Evolutionary conservation across 1,140 invertebrate species (phyloP).

Genomic region (Nilaparvata lugens): DNA sequence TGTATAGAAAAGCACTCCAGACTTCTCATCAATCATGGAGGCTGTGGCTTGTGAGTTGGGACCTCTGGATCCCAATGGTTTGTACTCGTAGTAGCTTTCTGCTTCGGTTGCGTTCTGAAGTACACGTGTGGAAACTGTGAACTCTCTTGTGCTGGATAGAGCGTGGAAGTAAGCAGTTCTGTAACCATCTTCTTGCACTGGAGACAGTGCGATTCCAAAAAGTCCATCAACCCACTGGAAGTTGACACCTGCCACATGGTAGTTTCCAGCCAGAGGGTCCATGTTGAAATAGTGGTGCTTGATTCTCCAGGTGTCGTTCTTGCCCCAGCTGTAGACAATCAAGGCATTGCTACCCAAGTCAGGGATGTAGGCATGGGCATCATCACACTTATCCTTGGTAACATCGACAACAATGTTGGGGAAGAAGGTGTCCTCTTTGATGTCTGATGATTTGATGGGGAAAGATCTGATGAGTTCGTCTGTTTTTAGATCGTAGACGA

Average conservation of each 20-base stretch:
- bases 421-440: slow-evolving; percentile 58
- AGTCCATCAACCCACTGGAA: slow-evolving; percentile 69
- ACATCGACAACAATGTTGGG: slow-evolving; percentile 66
- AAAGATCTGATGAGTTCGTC: slow-evolving; percentile 54
- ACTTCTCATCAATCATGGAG: slow-evolving; percentile 57
- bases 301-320: slow-evolving; percentile 64
- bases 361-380: slow-evolving; percentile 63
- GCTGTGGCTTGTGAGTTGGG: slow-evolving; percentile 61
- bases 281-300: slow-evolving; percentile 73
- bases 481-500: slow-evolving; percentile 63
- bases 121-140: slow-evolving; percentile 40
- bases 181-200: slow-evolving; percentile 46
- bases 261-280: slow-evolving; percentile 58
- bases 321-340: slow-evolving; percentile 60
- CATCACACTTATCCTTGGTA: slow-evolving; percentile 52
- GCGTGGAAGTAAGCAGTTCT: slow-evolving; percentile 70
- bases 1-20: slow-evolving; percentile 64
- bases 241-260: slow-evolving; percentile 56
- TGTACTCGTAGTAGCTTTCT: slow-evolving; percentile 51
- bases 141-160: slow-evolving; percentile 61
- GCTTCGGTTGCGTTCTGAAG: slow-evolving; percentile 56
- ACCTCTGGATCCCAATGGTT: slow-evolving; percentile 55
- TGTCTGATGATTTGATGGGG: slow-evolving; percentile 47
- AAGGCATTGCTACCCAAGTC: slow-evolving; percentile 63
- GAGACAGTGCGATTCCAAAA: slow-evolving; percentile 56